Evolutionary conservation across 1,140 invertebrate species (phyloP).

Genomic region (Drosophila ananassae): DNA sequence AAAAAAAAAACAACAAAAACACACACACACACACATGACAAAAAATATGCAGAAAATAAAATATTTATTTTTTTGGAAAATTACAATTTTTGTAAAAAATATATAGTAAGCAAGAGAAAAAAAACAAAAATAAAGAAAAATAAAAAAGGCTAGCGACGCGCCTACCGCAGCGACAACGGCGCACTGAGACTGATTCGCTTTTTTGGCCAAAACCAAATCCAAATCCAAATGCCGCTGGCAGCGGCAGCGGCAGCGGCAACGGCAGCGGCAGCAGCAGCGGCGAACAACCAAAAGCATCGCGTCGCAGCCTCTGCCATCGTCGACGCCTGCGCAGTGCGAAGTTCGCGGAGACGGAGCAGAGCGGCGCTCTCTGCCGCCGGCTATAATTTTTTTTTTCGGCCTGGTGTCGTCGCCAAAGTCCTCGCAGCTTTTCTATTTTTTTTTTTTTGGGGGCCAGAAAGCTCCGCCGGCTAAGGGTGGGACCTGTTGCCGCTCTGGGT

Average conservation of each 20-base stretch:
- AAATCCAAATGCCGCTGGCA: slow-evolving; percentile 32
- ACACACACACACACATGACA: neutral
- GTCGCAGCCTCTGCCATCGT: slow-evolving; percentile 21
- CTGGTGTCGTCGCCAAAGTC: slow-evolving; percentile 13
- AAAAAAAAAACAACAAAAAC: neutral
- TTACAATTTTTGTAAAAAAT: neutral
- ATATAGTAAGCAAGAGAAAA: neutral
- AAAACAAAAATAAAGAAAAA: slow-evolving; percentile 13
- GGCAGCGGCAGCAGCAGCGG: neutral
- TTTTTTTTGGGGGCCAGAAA: slow-evolving; percentile 22
- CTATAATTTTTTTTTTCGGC: neutral
- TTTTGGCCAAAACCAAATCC: slow-evolving; percentile 55
- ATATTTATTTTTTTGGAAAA: neutral
- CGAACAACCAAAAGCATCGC: slow-evolving; percentile 14
- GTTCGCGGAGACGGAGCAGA: neutral
- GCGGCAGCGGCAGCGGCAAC: neutral
- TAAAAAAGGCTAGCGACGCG: slow-evolving; percentile 45
- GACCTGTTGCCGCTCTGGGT: slow-evolving; percentile 57
- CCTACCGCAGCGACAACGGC: slow-evolving; percentile 73
- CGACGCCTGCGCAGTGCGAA: slow-evolving; percentile 16
- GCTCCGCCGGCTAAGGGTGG: slow-evolving; percentile 25
- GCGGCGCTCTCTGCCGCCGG: slow-evolving; percentile 22
- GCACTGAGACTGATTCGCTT: slow-evolving; percentile 61
- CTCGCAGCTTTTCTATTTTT: slow-evolving; percentile 28
- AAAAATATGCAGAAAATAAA: neutral